phyloP scores from a whole-genome alignment of 1,140 invertebrate species.

The Amyelois transitella region DNA sequence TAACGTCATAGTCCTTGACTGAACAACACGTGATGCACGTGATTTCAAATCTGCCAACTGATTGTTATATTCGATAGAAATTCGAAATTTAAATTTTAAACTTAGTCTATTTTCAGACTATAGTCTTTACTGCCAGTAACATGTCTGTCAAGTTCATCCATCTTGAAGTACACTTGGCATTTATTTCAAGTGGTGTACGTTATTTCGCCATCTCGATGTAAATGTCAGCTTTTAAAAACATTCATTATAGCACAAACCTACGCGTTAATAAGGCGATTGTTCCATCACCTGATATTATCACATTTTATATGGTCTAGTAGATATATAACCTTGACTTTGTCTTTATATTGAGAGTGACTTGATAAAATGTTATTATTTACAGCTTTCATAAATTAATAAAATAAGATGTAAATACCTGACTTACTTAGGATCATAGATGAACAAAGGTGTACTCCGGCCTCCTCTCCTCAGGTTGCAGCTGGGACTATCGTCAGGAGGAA shows the following conservation, averaged over 20 bases:
- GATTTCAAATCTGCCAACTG: conserved; percentile 4
- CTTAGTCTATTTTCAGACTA: neutral
- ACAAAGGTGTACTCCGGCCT: too few species aligned
- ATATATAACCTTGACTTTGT: neutral
- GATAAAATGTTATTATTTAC: too few species aligned
- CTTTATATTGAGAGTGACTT: neutral
- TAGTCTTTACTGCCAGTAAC: neutral
- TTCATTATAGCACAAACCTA: neutral
- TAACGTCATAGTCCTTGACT: conserved; percentile 6
- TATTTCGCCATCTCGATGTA: neutral
- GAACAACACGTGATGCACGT: conserved; percentile 12
- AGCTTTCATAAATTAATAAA: too few species aligned
- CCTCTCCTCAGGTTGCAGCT: too few species aligned
- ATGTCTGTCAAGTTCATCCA: neutral
- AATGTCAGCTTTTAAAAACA: neutral
- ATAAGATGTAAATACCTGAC: too few species aligned
- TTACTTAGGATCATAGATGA: too few species aligned
- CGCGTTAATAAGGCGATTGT: neutral
- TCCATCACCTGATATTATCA: neutral
- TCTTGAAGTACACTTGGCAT: neutral
- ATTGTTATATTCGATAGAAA: neutral
- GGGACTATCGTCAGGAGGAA: too few species aligned
- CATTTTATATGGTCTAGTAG: neutral
- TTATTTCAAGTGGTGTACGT: neutral
- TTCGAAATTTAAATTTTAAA: neutral